Evolutionary conservation across 2,797 vertebrate species (phyloP).

Genomic region (Cryptoprocta ferox): DNA sequence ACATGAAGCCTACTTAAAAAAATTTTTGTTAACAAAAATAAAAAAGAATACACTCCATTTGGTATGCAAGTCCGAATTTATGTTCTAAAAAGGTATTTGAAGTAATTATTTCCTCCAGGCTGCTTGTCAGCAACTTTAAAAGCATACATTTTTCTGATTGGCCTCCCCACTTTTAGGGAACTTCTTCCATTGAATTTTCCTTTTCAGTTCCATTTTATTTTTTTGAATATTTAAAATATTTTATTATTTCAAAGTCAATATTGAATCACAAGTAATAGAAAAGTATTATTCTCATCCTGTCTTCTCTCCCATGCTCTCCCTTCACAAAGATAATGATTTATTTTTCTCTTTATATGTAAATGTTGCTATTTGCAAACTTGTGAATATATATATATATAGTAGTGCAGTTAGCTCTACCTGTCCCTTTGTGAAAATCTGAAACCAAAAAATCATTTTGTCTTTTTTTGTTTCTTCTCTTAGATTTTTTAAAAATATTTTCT

Average conservation of each 20-base stretch:
- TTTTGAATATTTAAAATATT: slow-evolving; percentile 25
- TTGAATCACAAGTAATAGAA: not conserved
- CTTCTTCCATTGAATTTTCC: not conserved
- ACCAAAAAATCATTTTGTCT: not conserved
- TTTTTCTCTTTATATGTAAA: not conserved
- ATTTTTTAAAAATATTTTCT: not conserved
- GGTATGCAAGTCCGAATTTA: not conserved
- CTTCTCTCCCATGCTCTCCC: not conserved
- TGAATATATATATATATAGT: not conserved
- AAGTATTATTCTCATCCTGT: not conserved
- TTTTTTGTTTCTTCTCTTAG: not conserved
- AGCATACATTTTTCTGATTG: not conserved
- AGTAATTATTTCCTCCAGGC: not conserved
- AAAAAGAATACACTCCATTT: not conserved
- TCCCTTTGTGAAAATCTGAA: not conserved
- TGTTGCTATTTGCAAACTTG: not conserved
- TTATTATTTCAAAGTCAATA: not conserved
- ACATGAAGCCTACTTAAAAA: no score
- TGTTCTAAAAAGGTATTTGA: not conserved
- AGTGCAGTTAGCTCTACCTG: not conserved
- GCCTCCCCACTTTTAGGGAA: not conserved
- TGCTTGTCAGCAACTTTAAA: not conserved
- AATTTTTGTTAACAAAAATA: no score
- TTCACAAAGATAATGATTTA: not conserved
- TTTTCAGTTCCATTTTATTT: not conserved